Percentiles rank a stretch among this genome's conserved stretches.
Conservation (phyloP, 2,113 vertebrate species). For the Otis tarda region DNA sequence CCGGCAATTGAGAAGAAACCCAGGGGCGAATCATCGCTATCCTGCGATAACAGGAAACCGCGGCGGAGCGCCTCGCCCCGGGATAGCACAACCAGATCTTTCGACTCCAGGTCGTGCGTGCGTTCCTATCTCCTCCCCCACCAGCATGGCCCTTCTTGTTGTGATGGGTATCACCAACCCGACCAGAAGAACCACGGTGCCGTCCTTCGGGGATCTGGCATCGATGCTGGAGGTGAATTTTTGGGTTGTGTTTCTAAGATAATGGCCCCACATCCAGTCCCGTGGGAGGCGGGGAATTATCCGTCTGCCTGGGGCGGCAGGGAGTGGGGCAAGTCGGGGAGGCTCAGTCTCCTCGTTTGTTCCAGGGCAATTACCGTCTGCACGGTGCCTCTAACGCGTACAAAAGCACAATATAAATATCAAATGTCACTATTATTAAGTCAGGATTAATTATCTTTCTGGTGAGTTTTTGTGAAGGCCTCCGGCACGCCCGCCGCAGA, state of each 20-base stretch:
- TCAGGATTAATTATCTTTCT: conserved; percentile 41
- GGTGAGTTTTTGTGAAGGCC: not conserved
- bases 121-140: not conserved
- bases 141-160: not conserved
- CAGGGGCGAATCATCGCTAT: accelerated
- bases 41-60: not conserved
- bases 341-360: not conserved
- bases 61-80: accelerated
- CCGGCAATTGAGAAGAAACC: not conserved
- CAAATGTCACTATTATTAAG: conserved; percentile 21
- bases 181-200: not conserved
- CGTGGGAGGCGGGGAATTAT: not conserved
- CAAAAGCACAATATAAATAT: not conserved
- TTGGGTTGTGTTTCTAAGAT: not conserved
- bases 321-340: not conserved
- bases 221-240: not conserved
- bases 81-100: not conserved
- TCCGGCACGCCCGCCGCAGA: not conserved
- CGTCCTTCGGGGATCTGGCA: not conserved
- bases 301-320: not conserved
- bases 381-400: not conserved
- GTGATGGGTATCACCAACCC: accelerated
- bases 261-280: not conserved
- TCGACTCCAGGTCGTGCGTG: not conserved
- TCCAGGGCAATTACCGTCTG: not conserved